Conservation (phyloP, 2,113 vertebrate species). For the Neolamprologus devosi region DNA sequence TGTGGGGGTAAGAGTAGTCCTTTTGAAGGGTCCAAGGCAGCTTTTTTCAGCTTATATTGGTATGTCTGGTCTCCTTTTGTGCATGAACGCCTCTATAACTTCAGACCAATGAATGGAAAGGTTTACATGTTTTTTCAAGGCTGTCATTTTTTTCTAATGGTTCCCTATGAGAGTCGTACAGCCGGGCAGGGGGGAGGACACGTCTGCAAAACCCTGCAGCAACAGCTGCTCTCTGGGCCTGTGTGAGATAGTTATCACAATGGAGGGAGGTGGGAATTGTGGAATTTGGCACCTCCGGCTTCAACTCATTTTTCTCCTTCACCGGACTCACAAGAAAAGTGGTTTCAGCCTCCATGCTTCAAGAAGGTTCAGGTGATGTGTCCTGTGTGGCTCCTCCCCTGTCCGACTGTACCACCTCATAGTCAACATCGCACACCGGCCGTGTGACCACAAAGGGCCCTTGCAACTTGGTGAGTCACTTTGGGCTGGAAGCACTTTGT, state of each 20-base stretch:
- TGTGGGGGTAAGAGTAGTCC: background rate
- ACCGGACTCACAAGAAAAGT: background rate
- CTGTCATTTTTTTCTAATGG: background rate
- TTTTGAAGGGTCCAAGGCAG: background rate
- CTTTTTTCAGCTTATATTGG: background rate
- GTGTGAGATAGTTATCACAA: background rate
- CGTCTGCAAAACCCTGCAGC: background rate
- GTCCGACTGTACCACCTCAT: background rate
- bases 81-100: fast-evolving
- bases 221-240: background rate
- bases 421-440: fast-evolving
- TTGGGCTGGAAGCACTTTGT: background rate
- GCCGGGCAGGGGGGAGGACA: fast-evolving
- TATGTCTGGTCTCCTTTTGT: background rate
- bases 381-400: background rate
- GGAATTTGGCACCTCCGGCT: background rate
- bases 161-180: background rate
- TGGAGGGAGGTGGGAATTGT: background rate
- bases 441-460: background rate
- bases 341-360: background rate
- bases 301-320: fast-evolving
- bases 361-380: background rate
- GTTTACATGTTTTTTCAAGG: background rate
- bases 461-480: background rate
- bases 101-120: background rate